phyloP scores from a whole-genome alignment of 1,140 invertebrate genomes.

The Platorchestia sp. region DNA sequence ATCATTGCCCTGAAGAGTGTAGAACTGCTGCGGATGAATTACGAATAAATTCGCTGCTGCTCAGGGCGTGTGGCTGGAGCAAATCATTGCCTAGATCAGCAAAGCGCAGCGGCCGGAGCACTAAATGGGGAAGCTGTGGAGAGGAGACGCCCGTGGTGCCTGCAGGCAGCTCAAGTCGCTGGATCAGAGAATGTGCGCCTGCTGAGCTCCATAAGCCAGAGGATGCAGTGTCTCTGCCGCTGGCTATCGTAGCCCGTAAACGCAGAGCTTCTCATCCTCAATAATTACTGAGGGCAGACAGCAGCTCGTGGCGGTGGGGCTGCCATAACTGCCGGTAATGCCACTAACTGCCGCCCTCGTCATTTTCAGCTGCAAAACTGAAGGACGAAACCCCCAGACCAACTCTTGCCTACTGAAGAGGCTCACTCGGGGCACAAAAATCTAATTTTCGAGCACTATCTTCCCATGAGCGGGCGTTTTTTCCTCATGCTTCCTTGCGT shows the following conservation, averaged over 20 bases:
- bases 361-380: neutral
- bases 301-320: neutral
- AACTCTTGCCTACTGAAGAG: neutral
- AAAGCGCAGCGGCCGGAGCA: neutral
- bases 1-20: too few species aligned
- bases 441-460: neutral
- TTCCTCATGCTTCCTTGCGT: neutral
- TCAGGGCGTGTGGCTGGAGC: neutral
- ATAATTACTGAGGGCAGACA: conserved; percentile 28
- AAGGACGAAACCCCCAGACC: neutral
- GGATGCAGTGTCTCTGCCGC: conserved; percentile 46
- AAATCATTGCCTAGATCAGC: neutral
- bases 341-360: neutral
- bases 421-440: neutral
- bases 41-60: neutral
- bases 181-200: conserved; percentile 19
- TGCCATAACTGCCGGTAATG: neutral
- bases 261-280: conserved; percentile 38
- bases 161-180: neutral
- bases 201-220: conserved; percentile 2
- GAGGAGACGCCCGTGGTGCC: neutral
- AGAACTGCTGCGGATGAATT: too few species aligned
- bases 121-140: neutral
- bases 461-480: neutral
- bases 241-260: conserved; percentile 1